A percentile compares a stretch with the other conserved stretches of the same genome.
phyloP scores from a whole-genome alignment of 2,113 vertebrate species.

The Rhinolophus sinicus region DNA sequence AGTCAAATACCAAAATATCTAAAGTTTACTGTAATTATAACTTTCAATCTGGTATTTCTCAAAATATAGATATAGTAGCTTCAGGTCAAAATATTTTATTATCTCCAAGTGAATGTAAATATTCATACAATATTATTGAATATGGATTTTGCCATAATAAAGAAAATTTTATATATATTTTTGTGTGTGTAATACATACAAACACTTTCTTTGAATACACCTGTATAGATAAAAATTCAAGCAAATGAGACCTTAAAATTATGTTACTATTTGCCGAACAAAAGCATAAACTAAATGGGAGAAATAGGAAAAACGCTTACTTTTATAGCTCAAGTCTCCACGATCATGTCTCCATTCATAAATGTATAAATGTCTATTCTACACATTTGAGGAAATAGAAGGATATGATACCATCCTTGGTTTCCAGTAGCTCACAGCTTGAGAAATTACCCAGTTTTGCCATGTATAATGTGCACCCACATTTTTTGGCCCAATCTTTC shows the following conservation, averaged over 20 bases:
- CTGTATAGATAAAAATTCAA: neutral
- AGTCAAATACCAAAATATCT: neutral
- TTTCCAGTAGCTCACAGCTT: neutral
- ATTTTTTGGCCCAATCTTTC: too few species aligned
- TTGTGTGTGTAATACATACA: neutral
- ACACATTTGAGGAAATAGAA: neutral
- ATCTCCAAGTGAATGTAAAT: slow-evolving; percentile 19
- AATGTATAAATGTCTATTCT: neutral
- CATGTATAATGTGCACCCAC: too few species aligned
- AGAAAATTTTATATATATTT: neutral
- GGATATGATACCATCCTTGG: neutral
- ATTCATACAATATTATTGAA: neutral
- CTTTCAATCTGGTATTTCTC: neutral
- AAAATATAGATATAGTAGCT: neutral
- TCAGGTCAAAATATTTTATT: neutral
- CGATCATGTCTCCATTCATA: neutral
- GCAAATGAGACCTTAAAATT: neutral
- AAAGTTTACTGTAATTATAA: neutral
- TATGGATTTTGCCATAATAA: neutral
- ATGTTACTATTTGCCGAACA: neutral
- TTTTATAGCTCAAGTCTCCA: neutral
- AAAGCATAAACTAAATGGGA: neutral
- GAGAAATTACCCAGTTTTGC: neutral
- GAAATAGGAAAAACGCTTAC: neutral
- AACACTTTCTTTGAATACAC: neutral